A percentile compares a stretch with the other conserved stretches of the same genome.
phyloP scores from a whole-genome alignment of 1,140 invertebrate species.

The Ephestia elutella region DNA sequence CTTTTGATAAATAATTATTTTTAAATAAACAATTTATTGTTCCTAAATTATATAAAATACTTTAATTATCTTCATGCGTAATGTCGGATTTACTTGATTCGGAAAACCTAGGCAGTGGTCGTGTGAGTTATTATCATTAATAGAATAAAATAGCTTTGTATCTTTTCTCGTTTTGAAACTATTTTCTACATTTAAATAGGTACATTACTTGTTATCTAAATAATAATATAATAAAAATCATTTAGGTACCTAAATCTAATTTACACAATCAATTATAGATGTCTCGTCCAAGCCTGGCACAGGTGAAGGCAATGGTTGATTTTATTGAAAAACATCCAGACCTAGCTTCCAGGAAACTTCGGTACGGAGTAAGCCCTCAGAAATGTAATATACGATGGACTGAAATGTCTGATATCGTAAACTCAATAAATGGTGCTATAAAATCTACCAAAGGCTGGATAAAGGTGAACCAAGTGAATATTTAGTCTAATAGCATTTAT shows the following conservation, averaged over 20 bases:
- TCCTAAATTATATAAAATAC: too few relatives aligned
- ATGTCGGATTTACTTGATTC: conserved; percentile 1
- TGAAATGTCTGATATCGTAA: conserved; percentile 38
- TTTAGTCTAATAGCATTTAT: background rate
- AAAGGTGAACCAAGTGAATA: conserved; percentile 26
- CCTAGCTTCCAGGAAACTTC: conserved; percentile 36
- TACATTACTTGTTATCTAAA: too few relatives aligned
- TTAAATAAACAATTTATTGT: too few relatives aligned
- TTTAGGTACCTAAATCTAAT: too few relatives aligned
- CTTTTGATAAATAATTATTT: too few relatives aligned
- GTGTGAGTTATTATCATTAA: background rate
- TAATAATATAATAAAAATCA: too few relatives aligned
- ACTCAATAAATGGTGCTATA: conserved; percentile 39
- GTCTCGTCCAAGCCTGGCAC: conserved; percentile 36
- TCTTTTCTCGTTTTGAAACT: too few relatives aligned
- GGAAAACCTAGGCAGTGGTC: background rate
- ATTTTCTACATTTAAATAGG: too few relatives aligned
- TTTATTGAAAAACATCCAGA: conserved; percentile 53
- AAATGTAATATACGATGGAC: conserved; percentile 43
- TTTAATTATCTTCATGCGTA: background rate
- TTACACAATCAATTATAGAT: conserved; percentile 16
- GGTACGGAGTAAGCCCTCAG: conserved; percentile 32
- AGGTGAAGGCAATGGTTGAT: conserved; percentile 42
- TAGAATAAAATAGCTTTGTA: background rate
- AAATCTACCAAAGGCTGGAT: conserved; percentile 53